phyloP scores from a whole-genome alignment of 2,113 vertebrate species.

The Castor canadensis region DNA sequence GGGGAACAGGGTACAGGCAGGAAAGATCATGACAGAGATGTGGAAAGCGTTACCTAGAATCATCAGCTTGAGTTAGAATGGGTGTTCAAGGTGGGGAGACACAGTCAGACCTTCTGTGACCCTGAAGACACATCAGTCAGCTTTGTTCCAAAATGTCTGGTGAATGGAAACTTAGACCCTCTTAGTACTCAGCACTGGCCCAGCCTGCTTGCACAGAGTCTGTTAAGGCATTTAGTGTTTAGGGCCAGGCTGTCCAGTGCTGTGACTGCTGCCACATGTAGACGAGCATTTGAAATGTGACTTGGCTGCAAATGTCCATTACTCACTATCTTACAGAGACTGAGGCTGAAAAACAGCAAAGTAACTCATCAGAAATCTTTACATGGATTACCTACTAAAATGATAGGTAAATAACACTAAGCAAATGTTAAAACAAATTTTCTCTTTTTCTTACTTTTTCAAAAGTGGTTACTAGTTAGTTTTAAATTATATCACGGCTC shows the following conservation, averaged over 20 bases:
- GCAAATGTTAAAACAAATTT: too few species aligned
- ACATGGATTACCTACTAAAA: background rate
- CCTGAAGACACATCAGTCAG: background rate
- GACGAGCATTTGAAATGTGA: background rate
- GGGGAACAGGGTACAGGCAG: background rate
- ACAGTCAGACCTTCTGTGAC: background rate
- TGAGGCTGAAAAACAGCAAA: background rate
- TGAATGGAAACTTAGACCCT: background rate
- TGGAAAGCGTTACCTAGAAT: background rate
- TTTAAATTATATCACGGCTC: background rate
- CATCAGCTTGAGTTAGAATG: background rate
- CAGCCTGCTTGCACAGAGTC: background rate
- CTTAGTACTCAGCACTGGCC: background rate
- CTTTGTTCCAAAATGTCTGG: background rate
- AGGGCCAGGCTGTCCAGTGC: background rate
- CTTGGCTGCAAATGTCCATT: background rate
- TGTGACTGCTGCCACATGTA: background rate
- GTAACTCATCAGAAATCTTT: background rate
- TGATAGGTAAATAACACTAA: background rate
- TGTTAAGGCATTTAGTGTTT: conserved; percentile 27
- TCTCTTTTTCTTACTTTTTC: background rate
- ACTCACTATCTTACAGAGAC: background rate
- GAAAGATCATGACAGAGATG: background rate
- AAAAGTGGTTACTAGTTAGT: background rate
- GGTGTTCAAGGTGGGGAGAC: rapidly evolving